phyloP scores from a whole-genome alignment of 30 jellyfish, hydroid and myxozoan genomes.

The Clytia hemisphaerica region DNA sequence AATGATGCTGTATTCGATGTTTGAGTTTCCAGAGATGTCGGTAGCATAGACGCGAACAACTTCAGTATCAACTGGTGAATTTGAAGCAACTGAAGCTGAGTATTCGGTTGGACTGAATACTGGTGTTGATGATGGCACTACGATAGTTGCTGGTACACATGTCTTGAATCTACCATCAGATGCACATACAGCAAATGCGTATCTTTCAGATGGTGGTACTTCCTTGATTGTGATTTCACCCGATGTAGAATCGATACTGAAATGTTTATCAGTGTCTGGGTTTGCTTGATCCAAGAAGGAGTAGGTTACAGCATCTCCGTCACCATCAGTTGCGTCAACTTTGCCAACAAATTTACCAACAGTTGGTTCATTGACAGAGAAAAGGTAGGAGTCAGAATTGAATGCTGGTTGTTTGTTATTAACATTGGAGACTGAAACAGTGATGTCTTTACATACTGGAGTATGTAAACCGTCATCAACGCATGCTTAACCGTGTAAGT shows the following conservation, averaged over 20 bases:
- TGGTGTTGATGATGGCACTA: background rate
- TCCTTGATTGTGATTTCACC: conserved; percentile 61
- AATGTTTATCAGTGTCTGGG: conserved; percentile 16
- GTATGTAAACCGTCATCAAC: conserved; percentile 43
- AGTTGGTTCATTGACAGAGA: conserved; percentile 1
- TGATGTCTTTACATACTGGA: conserved; percentile 23
- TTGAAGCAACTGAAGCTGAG: conserved; percentile 23
- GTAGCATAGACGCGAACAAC: conserved; percentile 30
- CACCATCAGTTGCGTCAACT: conserved; percentile 69
- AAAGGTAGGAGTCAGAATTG: conserved; percentile 6
- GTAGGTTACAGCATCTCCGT: conserved; percentile 59
- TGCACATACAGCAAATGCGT: conserved; percentile 63
- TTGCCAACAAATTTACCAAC: conserved; percentile 35
- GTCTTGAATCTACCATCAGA: conserved; percentile 42
- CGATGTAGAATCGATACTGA: conserved; percentile 31
- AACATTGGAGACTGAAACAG: conserved; percentile 40
- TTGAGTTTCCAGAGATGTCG: conserved; percentile 48
- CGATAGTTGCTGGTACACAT: conserved; percentile 69
- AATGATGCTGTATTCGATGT: conserved; percentile 25
- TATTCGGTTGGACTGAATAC: conserved; percentile 1
- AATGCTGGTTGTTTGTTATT: conserved; percentile 64
- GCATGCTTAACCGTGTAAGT: conserved; percentile 39
- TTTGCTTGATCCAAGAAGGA: conserved; percentile 36
- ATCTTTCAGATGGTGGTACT: conserved; percentile 21
- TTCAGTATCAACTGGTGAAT: conserved; percentile 32